Conservation (phyloP, 1,140 invertebrate genomes). For the Lasioglossum albipes region DNA sequence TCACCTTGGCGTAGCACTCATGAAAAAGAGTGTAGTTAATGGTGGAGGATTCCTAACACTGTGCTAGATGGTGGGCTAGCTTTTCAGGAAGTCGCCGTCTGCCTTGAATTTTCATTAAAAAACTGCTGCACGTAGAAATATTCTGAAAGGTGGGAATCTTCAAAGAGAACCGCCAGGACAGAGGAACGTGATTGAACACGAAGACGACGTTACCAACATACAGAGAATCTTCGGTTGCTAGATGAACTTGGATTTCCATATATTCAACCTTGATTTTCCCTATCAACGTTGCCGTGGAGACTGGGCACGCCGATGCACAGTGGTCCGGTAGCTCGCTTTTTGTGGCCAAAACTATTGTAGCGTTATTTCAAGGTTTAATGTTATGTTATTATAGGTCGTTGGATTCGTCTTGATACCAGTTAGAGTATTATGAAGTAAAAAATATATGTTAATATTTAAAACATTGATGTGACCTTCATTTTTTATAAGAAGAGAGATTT, state of each 20-base stretch:
- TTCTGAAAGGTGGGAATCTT: constrained; percentile 29
- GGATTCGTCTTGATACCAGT: no score
- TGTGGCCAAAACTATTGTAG: no score
- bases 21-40: constrained; percentile 61
- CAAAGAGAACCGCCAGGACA: constrained; percentile 31
- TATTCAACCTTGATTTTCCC: not conserved
- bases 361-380: no score
- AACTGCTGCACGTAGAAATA: constrained; percentile 47
- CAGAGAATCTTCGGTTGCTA: not conserved
- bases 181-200: constrained; percentile 39
- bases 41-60: constrained; percentile 57
- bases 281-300: not conserved
- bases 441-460: no score
- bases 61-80: constrained; percentile 40
- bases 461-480: no score
- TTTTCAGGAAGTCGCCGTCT: constrained; percentile 26
- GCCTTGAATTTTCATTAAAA: constrained; percentile 53
- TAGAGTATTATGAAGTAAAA: no score
- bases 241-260: not conserved
- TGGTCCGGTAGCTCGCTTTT: no score
- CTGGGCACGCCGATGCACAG: no score
- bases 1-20: constrained; percentile 39
- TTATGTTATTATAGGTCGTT: no score
- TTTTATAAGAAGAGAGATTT: no score
- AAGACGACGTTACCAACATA: constrained; percentile 15